Conservation (phyloP, 2,797 vertebrate genomes). For the Lerista edwardsae region DNA sequence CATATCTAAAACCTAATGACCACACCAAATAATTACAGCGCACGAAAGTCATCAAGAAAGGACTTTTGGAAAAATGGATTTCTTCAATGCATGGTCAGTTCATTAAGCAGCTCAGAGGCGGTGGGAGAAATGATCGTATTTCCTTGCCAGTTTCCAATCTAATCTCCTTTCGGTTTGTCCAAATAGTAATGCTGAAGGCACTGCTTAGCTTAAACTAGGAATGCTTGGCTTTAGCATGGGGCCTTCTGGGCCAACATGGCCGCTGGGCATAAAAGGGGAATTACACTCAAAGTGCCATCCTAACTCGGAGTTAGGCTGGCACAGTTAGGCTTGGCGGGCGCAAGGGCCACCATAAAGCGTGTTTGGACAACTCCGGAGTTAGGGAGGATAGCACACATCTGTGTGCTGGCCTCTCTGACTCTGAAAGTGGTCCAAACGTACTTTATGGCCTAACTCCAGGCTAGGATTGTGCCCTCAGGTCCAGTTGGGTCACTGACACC, state of each 20-base stretch:
- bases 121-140: not conserved
- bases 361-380: too few relatives aligned
- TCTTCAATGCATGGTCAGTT: not conserved
- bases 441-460: too few relatives aligned
- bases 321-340: too few relatives aligned
- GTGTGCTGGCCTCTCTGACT: too few relatives aligned
- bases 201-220: not conserved
- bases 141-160: not conserved
- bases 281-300: too few relatives aligned
- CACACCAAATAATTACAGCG: not conserved
- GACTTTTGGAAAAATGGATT: not conserved
- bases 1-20: constrained; percentile 5
- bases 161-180: not conserved
- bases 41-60: not conserved
- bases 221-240: not conserved
- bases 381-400: too few relatives aligned
- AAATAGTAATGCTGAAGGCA: not conserved
- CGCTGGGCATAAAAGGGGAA: not conserved
- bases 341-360: too few relatives aligned
- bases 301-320: too few relatives aligned
- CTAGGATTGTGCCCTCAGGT: too few relatives aligned
- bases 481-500: not conserved
- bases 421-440: too few relatives aligned
- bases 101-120: not conserved
- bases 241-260: too few relatives aligned